These are phyloP conservation scores for Pavo muticus DNA, from an alignment of 2,113 vertebrate species.

Conservation along the genomic window DNA sequence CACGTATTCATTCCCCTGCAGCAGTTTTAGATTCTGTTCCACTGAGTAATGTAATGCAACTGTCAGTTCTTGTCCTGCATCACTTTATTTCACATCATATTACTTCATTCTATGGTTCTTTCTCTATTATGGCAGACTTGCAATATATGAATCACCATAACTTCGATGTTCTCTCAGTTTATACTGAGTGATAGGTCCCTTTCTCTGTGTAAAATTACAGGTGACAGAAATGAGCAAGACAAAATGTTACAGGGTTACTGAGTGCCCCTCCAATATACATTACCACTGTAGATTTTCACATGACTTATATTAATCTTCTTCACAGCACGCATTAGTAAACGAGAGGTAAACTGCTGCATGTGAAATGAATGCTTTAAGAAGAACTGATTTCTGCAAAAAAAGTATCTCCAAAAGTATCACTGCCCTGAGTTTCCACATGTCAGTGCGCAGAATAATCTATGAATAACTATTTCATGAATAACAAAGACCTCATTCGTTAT, in stretches of 20 bases:
- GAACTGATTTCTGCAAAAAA: background rate
- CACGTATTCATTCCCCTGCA: slow-evolving; percentile 26
- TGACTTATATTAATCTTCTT: background rate
- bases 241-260: background rate
- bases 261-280: background rate
- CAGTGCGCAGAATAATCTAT: slow-evolving; percentile 39
- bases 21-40: slow-evolving; percentile 25
- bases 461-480: slow-evolving; percentile 48
- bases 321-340: background rate
- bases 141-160: slow-evolving; percentile 39
- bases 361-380: slow-evolving; percentile 3
- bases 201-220: background rate
- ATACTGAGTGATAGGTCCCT: background rate
- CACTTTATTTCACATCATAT: slow-evolving; percentile 53
- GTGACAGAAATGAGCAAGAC: background rate
- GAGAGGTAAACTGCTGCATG: background rate
- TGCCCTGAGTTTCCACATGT: background rate
- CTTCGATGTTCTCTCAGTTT: background rate
- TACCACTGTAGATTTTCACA: background rate
- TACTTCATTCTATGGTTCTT: slow-evolving; percentile 27
- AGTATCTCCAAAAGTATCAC: slow-evolving; percentile 39
- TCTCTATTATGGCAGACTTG: slow-evolving; percentile 18
- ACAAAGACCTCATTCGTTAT: slow-evolving; percentile 46
- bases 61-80: slow-evolving; percentile 6
- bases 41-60: slow-evolving; percentile 50